Evolutionary conservation across 2,888 invertebrate genomes (phyloP).

Genomic region (Ennomos erosarius): DNA sequence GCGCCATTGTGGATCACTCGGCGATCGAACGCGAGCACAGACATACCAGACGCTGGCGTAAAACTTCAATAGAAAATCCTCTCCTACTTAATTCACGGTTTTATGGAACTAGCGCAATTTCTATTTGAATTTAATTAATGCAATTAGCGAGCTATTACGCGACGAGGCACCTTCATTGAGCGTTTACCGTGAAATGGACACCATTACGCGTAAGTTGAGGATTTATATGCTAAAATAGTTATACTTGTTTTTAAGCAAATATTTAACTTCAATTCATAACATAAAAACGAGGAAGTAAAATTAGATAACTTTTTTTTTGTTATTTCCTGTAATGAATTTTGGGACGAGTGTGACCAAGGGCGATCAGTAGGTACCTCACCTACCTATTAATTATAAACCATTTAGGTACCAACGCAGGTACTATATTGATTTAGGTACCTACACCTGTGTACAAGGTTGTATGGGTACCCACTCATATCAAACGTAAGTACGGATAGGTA

Average conservation of each 20-base stretch:
- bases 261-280: too few species aligned
- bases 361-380: too few species aligned
- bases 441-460: too few species aligned
- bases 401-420: too few species aligned
- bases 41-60: slow-evolving; percentile 27
- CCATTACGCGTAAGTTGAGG: slow-evolving; percentile 8
- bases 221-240: slow-evolving; percentile 11
- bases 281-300: slow-evolving; percentile 8
- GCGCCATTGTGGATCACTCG: slow-evolving; percentile 42
- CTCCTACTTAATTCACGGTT: slow-evolving; percentile 30
- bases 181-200: slow-evolving; percentile 15
- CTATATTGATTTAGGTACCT: too few species aligned
- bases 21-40: slow-evolving; percentile 22
- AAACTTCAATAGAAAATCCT: slow-evolving; percentile 39
- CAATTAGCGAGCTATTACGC: slow-evolving; percentile 28
- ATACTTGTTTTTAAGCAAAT: not conserved
- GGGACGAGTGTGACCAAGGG: too few species aligned
- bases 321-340: slow-evolving; percentile 9
- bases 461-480: too few species aligned
- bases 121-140: slow-evolving; percentile 26
- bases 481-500: too few species aligned
- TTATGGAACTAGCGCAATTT: slow-evolving; percentile 28
- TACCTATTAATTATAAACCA: too few species aligned
- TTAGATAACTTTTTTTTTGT: slow-evolving; percentile 5
- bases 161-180: slow-evolving; percentile 12